These are phyloP conservation scores for Mythimna loreyi DNA, from an alignment of 2,888 invertebrate genomes.

Conservation along the genomic window DNA sequence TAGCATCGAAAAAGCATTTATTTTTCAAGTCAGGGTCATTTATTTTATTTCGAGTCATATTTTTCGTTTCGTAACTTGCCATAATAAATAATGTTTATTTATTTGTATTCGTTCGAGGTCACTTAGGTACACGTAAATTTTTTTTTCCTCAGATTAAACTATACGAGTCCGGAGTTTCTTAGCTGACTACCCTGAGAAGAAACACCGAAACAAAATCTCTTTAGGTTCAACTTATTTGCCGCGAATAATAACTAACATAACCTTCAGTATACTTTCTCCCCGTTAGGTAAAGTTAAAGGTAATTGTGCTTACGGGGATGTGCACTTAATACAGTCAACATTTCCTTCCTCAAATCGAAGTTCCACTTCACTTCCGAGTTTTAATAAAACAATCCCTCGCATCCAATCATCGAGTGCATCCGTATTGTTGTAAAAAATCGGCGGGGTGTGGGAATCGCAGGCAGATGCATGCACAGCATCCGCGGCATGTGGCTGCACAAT, in stretches of 20 bases:
- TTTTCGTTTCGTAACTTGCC: constrained; percentile 22
- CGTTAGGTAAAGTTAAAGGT: not conserved
- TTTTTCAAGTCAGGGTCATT: constrained; percentile 25
- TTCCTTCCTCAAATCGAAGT: constrained; percentile 12
- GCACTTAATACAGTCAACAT: not conserved
- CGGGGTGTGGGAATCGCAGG: constrained; percentile 82
- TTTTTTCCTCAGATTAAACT: no score
- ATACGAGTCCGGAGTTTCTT: no score
- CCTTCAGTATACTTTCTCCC: no score
- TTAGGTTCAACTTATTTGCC: no score
- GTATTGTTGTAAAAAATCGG: constrained; percentile 68
- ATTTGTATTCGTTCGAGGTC: constrained; percentile 19
- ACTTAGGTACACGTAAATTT: no score
- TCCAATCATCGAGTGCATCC: constrained; percentile 53
- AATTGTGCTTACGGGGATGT: not conserved
- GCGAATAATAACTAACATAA: no score
- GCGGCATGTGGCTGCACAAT: constrained; percentile 73
- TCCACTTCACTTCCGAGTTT: constrained; percentile 39
- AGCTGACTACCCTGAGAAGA: no score
- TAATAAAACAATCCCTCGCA: constrained; percentile 45
- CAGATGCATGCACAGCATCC: constrained; percentile 82
- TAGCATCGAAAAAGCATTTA: constrained; percentile 19
- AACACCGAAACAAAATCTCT: no score
- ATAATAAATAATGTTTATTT: constrained; percentile 31
- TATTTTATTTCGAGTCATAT: constrained; percentile 23